Base-by-base conservation (phyloP, 2,797 vertebrate species). In the Arrhamphus sclerolepis region DNA sequence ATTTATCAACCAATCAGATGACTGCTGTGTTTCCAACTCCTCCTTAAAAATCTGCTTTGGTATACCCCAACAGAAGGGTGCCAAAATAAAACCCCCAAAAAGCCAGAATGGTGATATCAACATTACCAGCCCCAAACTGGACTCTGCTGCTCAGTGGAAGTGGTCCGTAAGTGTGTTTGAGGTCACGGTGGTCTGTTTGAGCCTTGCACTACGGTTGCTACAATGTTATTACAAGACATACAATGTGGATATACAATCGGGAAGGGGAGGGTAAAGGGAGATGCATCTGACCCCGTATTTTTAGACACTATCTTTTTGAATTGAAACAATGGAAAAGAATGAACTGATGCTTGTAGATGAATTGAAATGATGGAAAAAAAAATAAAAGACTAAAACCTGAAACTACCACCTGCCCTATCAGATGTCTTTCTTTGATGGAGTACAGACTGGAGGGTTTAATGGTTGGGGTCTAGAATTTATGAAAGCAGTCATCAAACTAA, bases 271-370 rank as follows among this genome's bases (percentile, higher is more conserved):
- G 42, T 21, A 18, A 47, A 14, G 40, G 40, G 18, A 84, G 65
- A 85, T 68, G 44, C 54, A 75, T 85, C 68, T 39, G 67, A 69
- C 70, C 66, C 72, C 72, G 20, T 89, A 88, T 92, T 92, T 92
- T 90, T 90, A 84, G 80, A 89, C 72, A 81, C 81, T 62, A 51
- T 74, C 73, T 87, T 89, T 89, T 87, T 88, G 64, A 85, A 85
- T 21, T 66, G 66, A 84, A 62, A 77, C 14, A 53, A 59, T 67
- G 66, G 46, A 77, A 64, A 69, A 22, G 63, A 65, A 63, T 60
- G 17, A 77, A 68, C 19, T 59, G 46, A 81, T 62, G 51, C 62
- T 76, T 86, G 79, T 76, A 51, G 77, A 77, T 78, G 59, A 79
- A 76, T 47, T 78, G 31, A 82, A 78, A 77, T 70, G 54, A 77